Percentiles rank a stretch among this genome's conserved stretches.
phyloP scores from a whole-genome alignment of 2,113 vertebrate genomes.

The Erpornis zantholeuca region DNA sequence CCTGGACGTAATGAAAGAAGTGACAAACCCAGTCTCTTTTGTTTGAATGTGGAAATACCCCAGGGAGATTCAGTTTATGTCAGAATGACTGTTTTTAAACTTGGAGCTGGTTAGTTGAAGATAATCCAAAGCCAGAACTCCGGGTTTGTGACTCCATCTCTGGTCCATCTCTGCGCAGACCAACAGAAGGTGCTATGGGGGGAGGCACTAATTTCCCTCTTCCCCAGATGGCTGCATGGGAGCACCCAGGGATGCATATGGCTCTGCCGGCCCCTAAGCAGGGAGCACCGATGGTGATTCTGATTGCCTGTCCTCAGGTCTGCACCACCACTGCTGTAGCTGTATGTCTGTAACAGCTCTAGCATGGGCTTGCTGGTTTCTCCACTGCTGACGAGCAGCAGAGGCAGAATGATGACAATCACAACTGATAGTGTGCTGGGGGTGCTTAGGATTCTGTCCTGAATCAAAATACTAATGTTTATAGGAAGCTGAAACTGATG shows the following conservation, averaged over 20 bases:
- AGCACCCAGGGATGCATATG: neutral
- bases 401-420: neutral
- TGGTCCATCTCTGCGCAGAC: neutral
- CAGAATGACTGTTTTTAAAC: neutral
- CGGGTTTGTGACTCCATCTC: neutral
- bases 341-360: neutral
- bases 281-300: neutral
- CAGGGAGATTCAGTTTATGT: neutral
- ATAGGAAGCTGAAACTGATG: neutral
- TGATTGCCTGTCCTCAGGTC: neutral
- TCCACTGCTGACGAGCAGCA: neutral
- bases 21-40: neutral
- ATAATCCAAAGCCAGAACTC: neutral
- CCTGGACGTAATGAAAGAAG: neutral
- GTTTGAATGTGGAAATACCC: neutral
- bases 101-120: neutral
- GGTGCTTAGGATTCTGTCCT: neutral
- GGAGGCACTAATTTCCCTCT: neutral
- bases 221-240: neutral
- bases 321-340: rapidly evolving
- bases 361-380: neutral
- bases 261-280: neutral
- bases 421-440: neutral
- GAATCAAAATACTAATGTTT: conserved; percentile 27
- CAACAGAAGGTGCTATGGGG: neutral